These are phyloP conservation scores for Toxotes lorentzi DNA, from an alignment of 2,797 vertebrate genomes.

Conservation along the genomic window DNA sequence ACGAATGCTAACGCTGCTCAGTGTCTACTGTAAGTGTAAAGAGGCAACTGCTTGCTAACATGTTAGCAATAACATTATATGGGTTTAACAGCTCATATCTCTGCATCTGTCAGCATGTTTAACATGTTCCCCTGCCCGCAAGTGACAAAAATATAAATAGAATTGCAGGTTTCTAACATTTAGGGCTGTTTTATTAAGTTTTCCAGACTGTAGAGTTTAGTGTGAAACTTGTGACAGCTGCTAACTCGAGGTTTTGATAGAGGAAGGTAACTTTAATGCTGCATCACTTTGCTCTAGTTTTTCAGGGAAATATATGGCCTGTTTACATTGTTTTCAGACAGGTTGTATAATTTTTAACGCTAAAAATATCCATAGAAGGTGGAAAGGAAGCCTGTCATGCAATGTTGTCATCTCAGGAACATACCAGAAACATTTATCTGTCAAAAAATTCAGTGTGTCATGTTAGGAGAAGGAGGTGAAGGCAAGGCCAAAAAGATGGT, in stretches of 20 bases:
- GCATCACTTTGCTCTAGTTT: background rate
- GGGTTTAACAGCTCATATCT: background rate
- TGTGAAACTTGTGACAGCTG: background rate
- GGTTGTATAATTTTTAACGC: background rate
- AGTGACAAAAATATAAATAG: background rate
- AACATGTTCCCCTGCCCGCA: background rate
- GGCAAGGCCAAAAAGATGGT: background rate
- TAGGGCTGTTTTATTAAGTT: too few species aligned
- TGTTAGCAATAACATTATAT: background rate
- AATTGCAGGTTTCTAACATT: background rate
- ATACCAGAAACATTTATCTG: background rate
- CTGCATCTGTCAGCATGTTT: background rate
- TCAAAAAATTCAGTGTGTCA: background rate
- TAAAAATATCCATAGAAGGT: background rate
- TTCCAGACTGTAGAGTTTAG: background rate
- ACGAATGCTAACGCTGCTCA: background rate
- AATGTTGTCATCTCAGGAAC: background rate
- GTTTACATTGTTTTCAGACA: background rate
- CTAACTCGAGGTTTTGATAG: background rate
- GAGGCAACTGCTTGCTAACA: background rate
- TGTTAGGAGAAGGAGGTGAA: too few species aligned
- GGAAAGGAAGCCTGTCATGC: background rate
- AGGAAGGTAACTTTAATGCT: background rate
- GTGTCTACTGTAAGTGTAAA: background rate
- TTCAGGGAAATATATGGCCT: background rate